A percentile compares a stretch with the other conserved stretches of the same genome.
phyloP scores from a whole-genome alignment of 2,797 vertebrate species.

The Trachops cirrhosus region DNA sequence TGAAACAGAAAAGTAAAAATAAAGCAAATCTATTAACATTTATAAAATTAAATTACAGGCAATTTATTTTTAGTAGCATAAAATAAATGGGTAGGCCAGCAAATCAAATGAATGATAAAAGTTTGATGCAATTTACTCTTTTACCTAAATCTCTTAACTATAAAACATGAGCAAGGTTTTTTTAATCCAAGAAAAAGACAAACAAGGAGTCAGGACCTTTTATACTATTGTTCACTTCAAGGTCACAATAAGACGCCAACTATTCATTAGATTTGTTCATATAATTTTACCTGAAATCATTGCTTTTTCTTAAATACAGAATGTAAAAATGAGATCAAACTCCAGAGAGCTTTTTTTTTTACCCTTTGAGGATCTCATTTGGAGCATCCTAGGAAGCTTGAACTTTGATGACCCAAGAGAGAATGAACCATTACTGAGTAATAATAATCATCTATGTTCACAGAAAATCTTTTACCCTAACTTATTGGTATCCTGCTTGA shows the following conservation, averaged over 20 bases:
- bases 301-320: neutral
- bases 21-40: slow-evolving; percentile 28
- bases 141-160: neutral
- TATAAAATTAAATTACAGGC: slow-evolving; percentile 46
- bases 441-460: neutral
- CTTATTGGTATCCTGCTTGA: neutral
- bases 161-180: neutral
- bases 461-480: neutral
- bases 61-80: slow-evolving; percentile 42
- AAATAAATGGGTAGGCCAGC: neutral
- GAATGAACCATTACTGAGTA: neutral
- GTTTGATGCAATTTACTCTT: neutral
- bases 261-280: neutral
- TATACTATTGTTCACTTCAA: neutral
- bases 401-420: neutral
- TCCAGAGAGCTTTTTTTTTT: neutral
- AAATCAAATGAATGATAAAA: slow-evolving; percentile 45
- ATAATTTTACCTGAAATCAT: neutral
- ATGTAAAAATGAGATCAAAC: neutral
- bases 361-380: neutral
- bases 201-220: neutral
- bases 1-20: slow-evolving; percentile 35
- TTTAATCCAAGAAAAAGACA: neutral
- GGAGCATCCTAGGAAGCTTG: neutral
- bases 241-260: neutral